Percentiles rank a stretch among this genome's conserved stretches.
Evolutionary conservation across 2,113 vertebrate species (phyloP).

Genomic region (Aplodontia rufa): DNA sequence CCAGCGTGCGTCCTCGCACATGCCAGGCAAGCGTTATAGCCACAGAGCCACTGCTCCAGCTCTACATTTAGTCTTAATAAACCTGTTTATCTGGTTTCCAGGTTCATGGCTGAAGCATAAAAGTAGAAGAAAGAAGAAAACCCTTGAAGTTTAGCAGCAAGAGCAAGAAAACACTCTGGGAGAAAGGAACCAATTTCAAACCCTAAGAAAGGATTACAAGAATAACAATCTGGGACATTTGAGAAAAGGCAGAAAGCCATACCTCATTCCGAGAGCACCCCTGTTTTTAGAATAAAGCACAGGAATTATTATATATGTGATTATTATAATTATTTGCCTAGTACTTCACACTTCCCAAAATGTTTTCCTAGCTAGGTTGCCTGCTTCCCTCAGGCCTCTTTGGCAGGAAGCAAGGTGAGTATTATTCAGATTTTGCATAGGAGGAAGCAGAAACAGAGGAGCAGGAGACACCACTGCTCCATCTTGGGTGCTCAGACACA

Average conservation of each 20-base stretch:
- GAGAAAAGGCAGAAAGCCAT: background rate
- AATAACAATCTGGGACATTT: background rate
- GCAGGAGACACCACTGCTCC: background rate
- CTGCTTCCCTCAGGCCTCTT: background rate
- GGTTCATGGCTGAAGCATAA: no score
- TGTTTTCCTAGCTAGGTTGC: background rate
- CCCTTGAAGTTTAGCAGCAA: background rate
- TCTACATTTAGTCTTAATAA: background rate
- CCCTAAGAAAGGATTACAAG: background rate
- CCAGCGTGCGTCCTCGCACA: no score
- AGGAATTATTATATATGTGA: background rate
- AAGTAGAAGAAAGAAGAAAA: no score
- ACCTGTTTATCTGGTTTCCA: background rate
- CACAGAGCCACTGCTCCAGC: no score
- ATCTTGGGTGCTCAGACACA: accelerated
- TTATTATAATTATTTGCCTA: background rate
- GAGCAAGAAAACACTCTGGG: background rate
- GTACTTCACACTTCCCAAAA: background rate
- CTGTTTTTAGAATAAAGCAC: background rate
- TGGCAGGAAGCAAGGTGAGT: background rate
- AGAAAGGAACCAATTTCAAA: background rate
- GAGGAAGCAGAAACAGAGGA: background rate
- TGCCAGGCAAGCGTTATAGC: no score
- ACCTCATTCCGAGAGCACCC: background rate
- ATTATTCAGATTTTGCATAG: background rate